phyloP scores from a whole-genome alignment of 2,888 invertebrate species.

The Lepetodrilus schrolli region DNA sequence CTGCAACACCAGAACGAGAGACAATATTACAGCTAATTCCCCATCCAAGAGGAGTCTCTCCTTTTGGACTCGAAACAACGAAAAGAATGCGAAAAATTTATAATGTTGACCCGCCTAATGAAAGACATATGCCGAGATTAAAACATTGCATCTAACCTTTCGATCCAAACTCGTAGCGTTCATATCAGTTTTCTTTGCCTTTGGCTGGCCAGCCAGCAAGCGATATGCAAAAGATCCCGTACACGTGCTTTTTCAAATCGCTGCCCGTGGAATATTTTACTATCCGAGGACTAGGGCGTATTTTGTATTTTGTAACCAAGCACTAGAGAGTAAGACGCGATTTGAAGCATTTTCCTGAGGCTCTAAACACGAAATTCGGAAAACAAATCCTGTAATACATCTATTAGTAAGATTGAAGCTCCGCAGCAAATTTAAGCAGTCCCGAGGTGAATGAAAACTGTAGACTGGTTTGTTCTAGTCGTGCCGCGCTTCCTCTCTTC shows the following conservation, averaged over 20 bases:
- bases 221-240: neutral
- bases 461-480: neutral
- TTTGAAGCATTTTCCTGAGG: conserved; percentile 17
- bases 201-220: neutral
- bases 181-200: neutral
- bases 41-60: neutral
- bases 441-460: neutral
- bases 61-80: neutral
- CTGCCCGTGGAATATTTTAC: neutral
- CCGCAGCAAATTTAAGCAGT: conserved; percentile 18
- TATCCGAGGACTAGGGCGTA: neutral
- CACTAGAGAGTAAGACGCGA: conserved; percentile 8
- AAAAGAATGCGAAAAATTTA: neutral
- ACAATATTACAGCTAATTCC: no score
- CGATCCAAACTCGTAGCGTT: neutral
- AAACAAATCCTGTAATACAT: conserved; percentile 17
- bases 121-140: conserved; percentile 19
- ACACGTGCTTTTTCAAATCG: conserved; percentile 14
- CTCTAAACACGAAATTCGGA: conserved; percentile 18
- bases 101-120: conserved; percentile 24
- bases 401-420: conserved; percentile 25
- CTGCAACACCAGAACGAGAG: neutral
- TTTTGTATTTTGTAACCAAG: conserved; percentile 16
- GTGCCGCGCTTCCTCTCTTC: neutral
- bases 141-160: conserved; percentile 16